phyloP scores from a whole-genome alignment of 2,797 vertebrate species.

The Merluccius polli region DNA sequence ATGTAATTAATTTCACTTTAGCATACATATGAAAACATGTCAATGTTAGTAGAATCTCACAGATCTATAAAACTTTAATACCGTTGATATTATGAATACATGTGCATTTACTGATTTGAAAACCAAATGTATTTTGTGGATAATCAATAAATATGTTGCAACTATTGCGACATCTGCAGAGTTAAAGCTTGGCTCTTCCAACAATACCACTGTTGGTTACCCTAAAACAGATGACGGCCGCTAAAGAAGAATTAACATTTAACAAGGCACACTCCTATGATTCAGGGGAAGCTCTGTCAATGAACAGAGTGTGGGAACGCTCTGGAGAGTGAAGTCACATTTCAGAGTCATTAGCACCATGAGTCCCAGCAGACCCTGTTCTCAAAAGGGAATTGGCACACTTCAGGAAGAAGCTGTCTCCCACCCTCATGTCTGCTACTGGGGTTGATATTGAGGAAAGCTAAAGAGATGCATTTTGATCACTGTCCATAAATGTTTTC shows the following conservation, averaged over 20 bases:
- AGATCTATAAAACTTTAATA: not conserved
- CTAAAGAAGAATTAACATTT: slow-evolving; percentile 28
- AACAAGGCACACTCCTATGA: slow-evolving; percentile 44
- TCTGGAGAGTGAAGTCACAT: slow-evolving; percentile 60
- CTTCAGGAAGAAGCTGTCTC: slow-evolving; percentile 12
- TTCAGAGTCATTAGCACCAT: slow-evolving; percentile 58
- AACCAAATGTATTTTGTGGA: not conserved
- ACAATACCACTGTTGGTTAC: not conserved
- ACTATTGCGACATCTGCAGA: not conserved
- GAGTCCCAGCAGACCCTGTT: slow-evolving; percentile 30
- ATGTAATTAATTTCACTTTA: not conserved
- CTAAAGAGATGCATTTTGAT: not conserved
- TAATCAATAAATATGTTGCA: not conserved
- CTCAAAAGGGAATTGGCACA: slow-evolving; percentile 44
- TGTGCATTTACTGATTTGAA: not conserved
- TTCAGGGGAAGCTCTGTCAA: slow-evolving; percentile 22
- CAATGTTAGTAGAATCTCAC: not conserved
- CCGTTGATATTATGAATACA: not conserved
- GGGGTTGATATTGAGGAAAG: not conserved
- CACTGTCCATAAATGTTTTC: not conserved
- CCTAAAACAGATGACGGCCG: not conserved
- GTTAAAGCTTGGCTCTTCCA: not conserved
- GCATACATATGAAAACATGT: not conserved
- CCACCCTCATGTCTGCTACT: not conserved
- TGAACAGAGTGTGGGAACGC: slow-evolving; percentile 48